Evolutionary conservation across 2,797 vertebrate species (phyloP), one percentile per base, ranked within the genome.

Genomic region (Pseudocheirus occidentalis): DNA sequence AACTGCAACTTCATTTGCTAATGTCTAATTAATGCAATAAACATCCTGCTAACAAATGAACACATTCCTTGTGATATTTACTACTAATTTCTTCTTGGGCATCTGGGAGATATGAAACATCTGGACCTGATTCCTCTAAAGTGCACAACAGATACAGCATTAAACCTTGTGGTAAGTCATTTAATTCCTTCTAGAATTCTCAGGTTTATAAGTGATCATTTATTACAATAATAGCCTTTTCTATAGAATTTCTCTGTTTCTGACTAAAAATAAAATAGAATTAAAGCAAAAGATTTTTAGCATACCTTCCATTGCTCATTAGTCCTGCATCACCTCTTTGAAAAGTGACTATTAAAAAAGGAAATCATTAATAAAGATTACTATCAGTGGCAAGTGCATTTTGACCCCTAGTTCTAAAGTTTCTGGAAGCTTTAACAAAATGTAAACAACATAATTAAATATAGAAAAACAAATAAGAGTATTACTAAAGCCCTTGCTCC

Each of bases 301-400:
- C 96, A 92, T 99, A 99, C 99, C 99, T 99, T 98, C 99, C 99
- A 94, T 99, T 99, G 99, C 99, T 99, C 99, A 99, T 99, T 98
- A 99, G 98, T 98, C 99, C 99, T 96, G 99, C 99, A 95, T 99
- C 99, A 91, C 99, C 99, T 99, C 99, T 99, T 98, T 99, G 99
- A 99, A 99, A 99, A 90, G 99, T 99, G 97, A 99, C 99, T 99
- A 97, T 92, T 95, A 98, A 93, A 94, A 93, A 98, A 93, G 94
- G 96, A 97, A 97, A 87, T 90, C 93, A 94, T 97, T 93, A 94
- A 96, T 96, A 96, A 97, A 97, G 97, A 98, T 98, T 97, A 95
- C 11, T 0, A 97, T 94, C 92, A 96, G 97, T 96, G 96, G 90
- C 81, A 96, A 66, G 46, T 97, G 96, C 62, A 93, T 97, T 95